Conservation (phyloP, 2,113 vertebrate genomes). For the Butorides virescens region DNA sequence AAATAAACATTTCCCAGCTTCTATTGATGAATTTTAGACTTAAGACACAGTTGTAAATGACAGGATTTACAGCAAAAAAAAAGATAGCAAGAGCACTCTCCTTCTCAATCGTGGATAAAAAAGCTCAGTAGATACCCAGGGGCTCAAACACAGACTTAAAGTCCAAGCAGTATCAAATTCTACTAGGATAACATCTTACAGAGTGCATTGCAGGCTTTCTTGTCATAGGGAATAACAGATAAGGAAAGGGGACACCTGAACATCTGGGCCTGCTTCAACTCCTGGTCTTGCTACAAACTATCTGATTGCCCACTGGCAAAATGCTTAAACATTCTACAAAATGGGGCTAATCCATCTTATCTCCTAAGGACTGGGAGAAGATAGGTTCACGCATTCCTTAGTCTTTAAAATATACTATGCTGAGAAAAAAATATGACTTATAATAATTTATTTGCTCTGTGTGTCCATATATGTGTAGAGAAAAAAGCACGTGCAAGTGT, state of each 20-base stretch:
- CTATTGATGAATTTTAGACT: neutral
- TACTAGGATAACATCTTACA: neutral
- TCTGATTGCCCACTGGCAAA: constrained; percentile 3
- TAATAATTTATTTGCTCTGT: neutral
- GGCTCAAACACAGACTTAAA: neutral
- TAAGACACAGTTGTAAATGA: neutral
- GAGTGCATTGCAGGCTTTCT: neutral
- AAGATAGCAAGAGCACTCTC: neutral
- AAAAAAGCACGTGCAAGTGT: neutral
- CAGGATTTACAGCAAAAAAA: neutral
- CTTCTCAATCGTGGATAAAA: neutral
- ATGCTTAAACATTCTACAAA: neutral
- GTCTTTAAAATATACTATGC: neutral
- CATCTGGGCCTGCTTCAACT: neutral
- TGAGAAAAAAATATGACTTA: neutral
- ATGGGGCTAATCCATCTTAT: neutral
- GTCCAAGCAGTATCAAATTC: neutral
- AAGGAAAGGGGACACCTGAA: neutral
- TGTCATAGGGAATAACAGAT: neutral
- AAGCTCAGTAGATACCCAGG: neutral
- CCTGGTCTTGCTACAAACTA: neutral
- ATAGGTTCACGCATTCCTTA: neutral
- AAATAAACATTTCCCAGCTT: neutral
- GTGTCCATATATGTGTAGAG: neutral
- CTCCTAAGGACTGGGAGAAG: neutral